Percentiles rank a stretch among this genome's conserved stretches.
Conservation (phyloP, 2,113 vertebrate species). For the Carollia perspicillata region DNA sequence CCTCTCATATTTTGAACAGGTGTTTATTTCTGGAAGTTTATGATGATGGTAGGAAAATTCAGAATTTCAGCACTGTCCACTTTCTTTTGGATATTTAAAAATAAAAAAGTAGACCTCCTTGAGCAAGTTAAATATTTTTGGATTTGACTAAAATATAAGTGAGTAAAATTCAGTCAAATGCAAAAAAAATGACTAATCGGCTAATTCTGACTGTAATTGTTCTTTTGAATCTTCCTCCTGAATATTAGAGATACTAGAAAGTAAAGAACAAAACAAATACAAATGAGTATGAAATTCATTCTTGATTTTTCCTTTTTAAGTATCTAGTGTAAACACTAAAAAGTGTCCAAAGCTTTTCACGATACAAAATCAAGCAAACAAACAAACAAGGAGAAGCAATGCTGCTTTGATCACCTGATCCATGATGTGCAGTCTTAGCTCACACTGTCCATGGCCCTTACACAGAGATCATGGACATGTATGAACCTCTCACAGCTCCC, state of each 20-base stretch:
- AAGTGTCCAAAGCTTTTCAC: neutral
- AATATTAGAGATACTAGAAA: neutral
- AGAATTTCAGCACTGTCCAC: neutral
- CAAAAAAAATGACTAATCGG: neutral
- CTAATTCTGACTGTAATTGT: neutral
- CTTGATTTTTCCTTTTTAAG: neutral
- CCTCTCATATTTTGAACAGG: neutral
- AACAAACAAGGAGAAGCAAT: neutral
- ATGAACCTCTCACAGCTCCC: neutral
- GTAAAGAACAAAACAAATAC: neutral
- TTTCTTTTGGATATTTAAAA: constrained; percentile 3
- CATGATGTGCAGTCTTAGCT: too few relatives aligned
- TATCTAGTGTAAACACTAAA: neutral
- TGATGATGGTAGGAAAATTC: neutral
- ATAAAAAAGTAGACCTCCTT: neutral
- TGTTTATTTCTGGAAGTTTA: neutral
- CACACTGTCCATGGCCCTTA: neutral
- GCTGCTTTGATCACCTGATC: neutral
- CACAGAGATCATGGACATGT: neutral
- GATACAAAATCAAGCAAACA: neutral
- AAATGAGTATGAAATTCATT: neutral
- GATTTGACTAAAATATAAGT: neutral
- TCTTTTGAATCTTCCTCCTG: neutral
- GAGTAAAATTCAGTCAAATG: neutral
- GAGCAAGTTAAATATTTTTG: neutral